Conservation (phyloP, 2,113 vertebrate species). For the Rhynchomys soricoides region DNA sequence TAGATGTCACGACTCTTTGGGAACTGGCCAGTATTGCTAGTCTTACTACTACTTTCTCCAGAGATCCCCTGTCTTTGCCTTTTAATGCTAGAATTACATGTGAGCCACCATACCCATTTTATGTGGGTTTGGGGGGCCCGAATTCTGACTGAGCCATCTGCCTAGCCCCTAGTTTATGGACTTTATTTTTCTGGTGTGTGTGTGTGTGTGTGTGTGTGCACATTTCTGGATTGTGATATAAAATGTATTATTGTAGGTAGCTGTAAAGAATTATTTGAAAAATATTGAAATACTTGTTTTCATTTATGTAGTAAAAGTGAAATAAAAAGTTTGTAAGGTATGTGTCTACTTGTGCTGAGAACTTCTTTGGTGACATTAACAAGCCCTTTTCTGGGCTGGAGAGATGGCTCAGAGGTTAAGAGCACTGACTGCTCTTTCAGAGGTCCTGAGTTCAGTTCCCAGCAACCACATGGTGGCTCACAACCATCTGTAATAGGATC, state of each 20-base stretch:
- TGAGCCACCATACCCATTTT: neutral
- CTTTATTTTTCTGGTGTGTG: neutral
- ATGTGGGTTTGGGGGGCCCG: neutral
- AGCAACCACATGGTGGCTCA: no score
- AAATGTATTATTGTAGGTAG: constrained; percentile 12
- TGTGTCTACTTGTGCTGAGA: constrained; percentile 54
- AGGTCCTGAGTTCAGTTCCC: no score
- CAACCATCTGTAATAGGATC: no score
- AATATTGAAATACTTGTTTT: constrained; percentile 35
- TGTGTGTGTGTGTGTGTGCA: neutral
- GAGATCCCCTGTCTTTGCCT: neutral
- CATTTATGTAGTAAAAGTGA: constrained; percentile 26
- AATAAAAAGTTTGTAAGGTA: constrained; percentile 30
- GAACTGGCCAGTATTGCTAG: neutral
- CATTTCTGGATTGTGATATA: neutral
- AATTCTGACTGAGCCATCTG: neutral
- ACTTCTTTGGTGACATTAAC: neutral
- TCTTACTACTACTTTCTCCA: neutral
- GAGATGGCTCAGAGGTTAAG: no score
- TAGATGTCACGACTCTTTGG: neutral
- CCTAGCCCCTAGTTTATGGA: neutral
- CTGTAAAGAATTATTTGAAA: constrained; percentile 41
- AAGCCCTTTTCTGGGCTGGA: no score
- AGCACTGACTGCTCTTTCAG: no score
- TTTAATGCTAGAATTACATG: neutral